Percentiles rank a stretch among this genome's conserved stretches.
These are phyloP conservation scores for Euphonia xanthogaster DNA, from an alignment of 2,797 vertebrate genomes.

Conservation along the genomic window DNA sequence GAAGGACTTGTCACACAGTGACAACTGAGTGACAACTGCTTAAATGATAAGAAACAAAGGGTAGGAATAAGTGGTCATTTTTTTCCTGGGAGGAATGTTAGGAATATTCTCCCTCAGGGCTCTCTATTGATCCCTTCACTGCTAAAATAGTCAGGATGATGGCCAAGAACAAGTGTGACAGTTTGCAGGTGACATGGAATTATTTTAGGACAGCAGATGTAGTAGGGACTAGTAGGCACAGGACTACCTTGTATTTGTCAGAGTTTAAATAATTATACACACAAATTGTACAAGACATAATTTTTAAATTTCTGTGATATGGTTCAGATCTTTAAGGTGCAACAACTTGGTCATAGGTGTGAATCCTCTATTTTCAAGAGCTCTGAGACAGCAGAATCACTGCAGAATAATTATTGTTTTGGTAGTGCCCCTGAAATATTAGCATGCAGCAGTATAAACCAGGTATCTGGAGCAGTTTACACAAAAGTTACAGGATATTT, in stretches of 20 bases:
- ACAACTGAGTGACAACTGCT: neutral
- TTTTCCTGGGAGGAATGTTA: neutral
- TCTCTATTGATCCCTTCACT: neutral
- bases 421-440: neutral
- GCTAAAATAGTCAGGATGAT: neutral
- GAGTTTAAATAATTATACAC: neutral
- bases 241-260: neutral
- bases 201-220: neutral
- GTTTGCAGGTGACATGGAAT: neutral
- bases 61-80: neutral
- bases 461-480: neutral
- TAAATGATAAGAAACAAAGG: neutral
- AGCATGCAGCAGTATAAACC: neutral
- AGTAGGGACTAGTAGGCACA: neutral
- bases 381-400: neutral
- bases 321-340: neutral
- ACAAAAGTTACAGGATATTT: neutral
- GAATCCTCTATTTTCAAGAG: neutral
- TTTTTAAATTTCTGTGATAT: neutral
- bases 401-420: neutral
- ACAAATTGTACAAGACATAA: neutral
- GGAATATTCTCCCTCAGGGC: neutral
- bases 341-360: neutral
- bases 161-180: neutral
- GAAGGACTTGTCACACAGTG: neutral